Evolutionary conservation across 2,888 invertebrate species (phyloP).

Genomic region (Drosophila meridiana): DNA sequence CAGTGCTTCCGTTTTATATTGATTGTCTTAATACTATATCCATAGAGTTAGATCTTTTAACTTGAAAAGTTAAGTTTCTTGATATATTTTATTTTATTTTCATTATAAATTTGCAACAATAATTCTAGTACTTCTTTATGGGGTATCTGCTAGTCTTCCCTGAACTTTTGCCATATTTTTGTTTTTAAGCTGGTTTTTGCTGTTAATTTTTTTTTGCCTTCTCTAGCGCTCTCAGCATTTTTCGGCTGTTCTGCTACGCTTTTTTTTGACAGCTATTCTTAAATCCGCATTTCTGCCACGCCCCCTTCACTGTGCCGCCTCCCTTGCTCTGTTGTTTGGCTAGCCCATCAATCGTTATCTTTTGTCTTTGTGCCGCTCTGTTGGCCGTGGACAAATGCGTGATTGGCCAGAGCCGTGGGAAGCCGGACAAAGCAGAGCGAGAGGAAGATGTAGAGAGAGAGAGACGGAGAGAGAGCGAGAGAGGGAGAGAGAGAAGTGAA

Average conservation of each 20-base stretch:
- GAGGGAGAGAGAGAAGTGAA: not conserved
- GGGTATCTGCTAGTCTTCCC: slow-evolving; percentile 14
- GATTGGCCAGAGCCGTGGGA: slow-evolving; percentile 64
- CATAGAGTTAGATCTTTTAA: too few relatives aligned
- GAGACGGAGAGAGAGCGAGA: too few relatives aligned
- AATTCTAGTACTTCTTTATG: not conserved
- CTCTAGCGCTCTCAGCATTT: slow-evolving; percentile 34
- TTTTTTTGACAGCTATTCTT: slow-evolving; percentile 39
- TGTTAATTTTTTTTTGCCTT: slow-evolving; percentile 31
- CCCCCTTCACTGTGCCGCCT: not conserved
- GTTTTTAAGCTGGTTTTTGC: slow-evolving; percentile 28
- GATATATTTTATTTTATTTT: too few relatives aligned
- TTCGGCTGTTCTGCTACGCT: slow-evolving; percentile 39
- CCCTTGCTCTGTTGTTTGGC: not conserved
- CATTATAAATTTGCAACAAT: too few relatives aligned
- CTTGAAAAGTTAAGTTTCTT: too few relatives aligned
- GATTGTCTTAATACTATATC: too few relatives aligned
- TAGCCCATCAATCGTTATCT: slow-evolving; percentile 37
- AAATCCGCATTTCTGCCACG: slow-evolving; percentile 24
- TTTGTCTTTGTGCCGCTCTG: slow-evolving; percentile 45
- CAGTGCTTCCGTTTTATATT: too few relatives aligned
- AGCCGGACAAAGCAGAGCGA: slow-evolving; percentile 39
- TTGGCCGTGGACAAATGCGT: slow-evolving; percentile 63
- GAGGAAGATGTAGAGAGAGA: slow-evolving; percentile 4
- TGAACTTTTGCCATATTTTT: not conserved